These are phyloP conservation scores for Drosophila neutralis DNA, from an alignment of 2,888 invertebrate genomes.

Conservation along the genomic window DNA sequence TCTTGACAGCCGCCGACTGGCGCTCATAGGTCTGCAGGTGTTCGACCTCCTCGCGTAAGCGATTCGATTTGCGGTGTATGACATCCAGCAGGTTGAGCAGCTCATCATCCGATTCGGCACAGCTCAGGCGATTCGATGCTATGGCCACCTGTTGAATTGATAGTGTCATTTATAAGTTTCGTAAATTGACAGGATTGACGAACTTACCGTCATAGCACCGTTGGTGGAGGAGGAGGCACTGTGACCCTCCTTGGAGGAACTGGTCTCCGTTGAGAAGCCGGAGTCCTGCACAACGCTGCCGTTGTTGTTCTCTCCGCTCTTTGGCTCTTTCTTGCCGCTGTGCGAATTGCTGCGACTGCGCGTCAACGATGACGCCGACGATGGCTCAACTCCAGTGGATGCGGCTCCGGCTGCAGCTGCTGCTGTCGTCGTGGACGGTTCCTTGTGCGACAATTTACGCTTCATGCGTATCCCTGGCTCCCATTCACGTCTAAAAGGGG, in stretches of 20 bases:
- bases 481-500: slow-evolving; percentile 87
- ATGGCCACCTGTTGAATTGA: slow-evolving; percentile 72
- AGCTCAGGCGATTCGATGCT: slow-evolving; percentile 82
- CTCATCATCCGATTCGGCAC: slow-evolving; percentile 90
- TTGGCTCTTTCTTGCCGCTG: slow-evolving; percentile 87
- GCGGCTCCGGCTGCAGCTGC: slow-evolving; percentile 46
- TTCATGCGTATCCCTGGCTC: slow-evolving; percentile 92
- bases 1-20: slow-evolving; percentile 62
- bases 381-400: slow-evolving; percentile 60
- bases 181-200: background rate
- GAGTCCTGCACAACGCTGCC: slow-evolving; percentile 91
- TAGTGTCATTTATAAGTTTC: too few species aligned
- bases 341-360: slow-evolving; percentile 88
- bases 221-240: slow-evolving; percentile 89
- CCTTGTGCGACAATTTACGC: slow-evolving; percentile 86
- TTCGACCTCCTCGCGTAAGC: slow-evolving; percentile 89
- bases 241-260: slow-evolving; percentile 92
- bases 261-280: slow-evolving; percentile 95
- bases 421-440: slow-evolving; percentile 78
- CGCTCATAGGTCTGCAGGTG: slow-evolving; percentile 86
- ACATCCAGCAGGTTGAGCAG: slow-evolving; percentile 94
- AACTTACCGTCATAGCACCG: slow-evolving; percentile 85
- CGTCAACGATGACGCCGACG: slow-evolving; percentile 84
- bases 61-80: slow-evolving; percentile 91
- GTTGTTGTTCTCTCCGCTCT: slow-evolving; percentile 86